Evolutionary conservation across 2,888 invertebrate genomes (phyloP).

Genomic region (Stenolophus ochropezus): DNA sequence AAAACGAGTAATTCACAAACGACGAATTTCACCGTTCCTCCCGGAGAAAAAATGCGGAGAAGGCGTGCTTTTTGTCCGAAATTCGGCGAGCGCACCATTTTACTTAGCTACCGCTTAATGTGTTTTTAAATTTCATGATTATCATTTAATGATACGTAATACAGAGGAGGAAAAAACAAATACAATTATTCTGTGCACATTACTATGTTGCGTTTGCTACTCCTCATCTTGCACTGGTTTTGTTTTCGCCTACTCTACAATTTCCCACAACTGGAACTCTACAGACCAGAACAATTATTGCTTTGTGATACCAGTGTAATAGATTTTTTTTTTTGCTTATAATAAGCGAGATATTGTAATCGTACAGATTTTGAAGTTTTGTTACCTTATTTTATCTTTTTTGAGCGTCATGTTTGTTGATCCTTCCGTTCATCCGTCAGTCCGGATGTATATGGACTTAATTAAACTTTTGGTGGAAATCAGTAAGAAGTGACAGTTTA

Average conservation of each 20-base stretch:
- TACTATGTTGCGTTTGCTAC: neutral
- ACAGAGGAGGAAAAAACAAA: constrained; percentile 46
- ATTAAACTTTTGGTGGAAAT: too few species aligned
- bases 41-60: neutral
- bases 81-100: constrained; percentile 45
- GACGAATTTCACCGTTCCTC: constrained; percentile 46
- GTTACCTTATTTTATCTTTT: too few species aligned
- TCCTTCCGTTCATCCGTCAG: too few species aligned
- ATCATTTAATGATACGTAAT: constrained; percentile 58
- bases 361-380: neutral
- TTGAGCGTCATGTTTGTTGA: too few species aligned
- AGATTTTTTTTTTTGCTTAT: neutral
- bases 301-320: constrained; percentile 13
- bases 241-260: constrained; percentile 39
- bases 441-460: too few species aligned
- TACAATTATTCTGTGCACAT: constrained; percentile 49
- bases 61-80: constrained; percentile 8
- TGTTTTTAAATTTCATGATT: constrained; percentile 58
- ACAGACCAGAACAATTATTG: constrained; percentile 41
- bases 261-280: constrained; percentile 20
- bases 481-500: too few species aligned
- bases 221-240: constrained; percentile 43
- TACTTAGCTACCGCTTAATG: constrained; percentile 57
- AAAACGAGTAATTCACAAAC: constrained; percentile 44
- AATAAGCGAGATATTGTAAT: too few species aligned